A percentile compares a stretch with the other conserved stretches of the same genome.
phyloP scores from a whole-genome alignment of 2,113 vertebrate genomes.

The Eublepharis macularius region DNA sequence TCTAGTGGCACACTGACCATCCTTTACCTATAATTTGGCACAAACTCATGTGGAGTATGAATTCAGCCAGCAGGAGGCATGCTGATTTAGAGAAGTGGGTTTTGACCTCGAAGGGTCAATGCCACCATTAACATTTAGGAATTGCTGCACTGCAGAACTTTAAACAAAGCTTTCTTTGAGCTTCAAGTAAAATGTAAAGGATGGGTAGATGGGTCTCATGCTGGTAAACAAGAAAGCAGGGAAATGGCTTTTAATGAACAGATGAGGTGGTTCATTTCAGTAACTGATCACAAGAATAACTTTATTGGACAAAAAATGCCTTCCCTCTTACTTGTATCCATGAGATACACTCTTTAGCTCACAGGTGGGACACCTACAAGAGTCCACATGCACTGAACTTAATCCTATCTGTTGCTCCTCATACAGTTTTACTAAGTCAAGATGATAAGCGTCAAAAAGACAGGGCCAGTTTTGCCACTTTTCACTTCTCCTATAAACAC shows the following conservation, averaged over 20 bases:
- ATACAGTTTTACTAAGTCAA: neutral
- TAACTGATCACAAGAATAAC: neutral
- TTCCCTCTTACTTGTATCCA: too few relatives aligned
- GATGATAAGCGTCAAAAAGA: neutral
- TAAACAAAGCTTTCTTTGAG: neutral
- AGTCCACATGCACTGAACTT: too few relatives aligned
- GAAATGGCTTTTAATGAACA: constrained; percentile 13
- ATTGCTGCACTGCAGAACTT: neutral
- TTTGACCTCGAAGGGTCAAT: neutral
- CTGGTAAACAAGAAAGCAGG: neutral
- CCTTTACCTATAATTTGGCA: neutral
- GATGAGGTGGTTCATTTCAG: neutral
- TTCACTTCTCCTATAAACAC: neutral
- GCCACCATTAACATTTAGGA: neutral
- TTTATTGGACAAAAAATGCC: neutral
- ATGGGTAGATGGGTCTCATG: neutral
- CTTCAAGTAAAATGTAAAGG: neutral
- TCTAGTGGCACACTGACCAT: constrained; percentile 55
- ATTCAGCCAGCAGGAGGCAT: rapidly evolving
- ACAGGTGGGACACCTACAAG: neutral
- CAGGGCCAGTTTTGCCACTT: neutral
- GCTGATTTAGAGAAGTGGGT: neutral
- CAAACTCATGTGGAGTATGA: neutral
- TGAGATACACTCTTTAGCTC: too few relatives aligned
- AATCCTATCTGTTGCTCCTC: neutral